Percentiles rank a stretch among this genome's conserved stretches.
Evolutionary conservation across 1,140 invertebrate species (phyloP).

Genomic region (Bombus picipes): DNA sequence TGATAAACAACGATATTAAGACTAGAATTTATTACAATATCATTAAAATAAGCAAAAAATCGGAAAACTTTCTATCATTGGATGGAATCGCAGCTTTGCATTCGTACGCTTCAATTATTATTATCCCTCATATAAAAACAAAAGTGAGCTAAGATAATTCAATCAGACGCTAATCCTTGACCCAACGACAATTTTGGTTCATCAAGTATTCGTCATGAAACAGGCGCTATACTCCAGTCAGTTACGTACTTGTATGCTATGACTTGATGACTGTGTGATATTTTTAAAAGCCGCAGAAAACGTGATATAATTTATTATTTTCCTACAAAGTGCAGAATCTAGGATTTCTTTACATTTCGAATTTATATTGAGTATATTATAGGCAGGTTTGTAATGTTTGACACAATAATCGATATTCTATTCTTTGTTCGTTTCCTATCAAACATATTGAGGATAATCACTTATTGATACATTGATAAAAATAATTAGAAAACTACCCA

Average conservation of each 20-base stretch:
- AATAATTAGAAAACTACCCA: background rate
- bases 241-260: background rate
- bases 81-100: background rate
- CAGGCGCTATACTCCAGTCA: background rate
- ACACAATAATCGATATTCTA: background rate
- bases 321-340: background rate
- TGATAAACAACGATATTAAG: conserved; percentile 44
- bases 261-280: background rate
- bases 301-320: background rate
- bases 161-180: conserved; percentile 15
- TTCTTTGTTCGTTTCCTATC: background rate
- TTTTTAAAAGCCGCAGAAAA: background rate
- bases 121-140: background rate
- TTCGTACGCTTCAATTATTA: background rate
- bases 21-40: background rate
- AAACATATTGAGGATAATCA: background rate
- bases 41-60: background rate
- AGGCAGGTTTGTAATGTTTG: background rate
- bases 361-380: too few species aligned
- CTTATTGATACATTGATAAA: background rate
- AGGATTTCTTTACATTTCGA: background rate
- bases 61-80: too few species aligned
- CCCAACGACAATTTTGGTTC: conserved; percentile 1
- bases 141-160: background rate
- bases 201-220: background rate